Evolutionary conservation across 2,797 vertebrate species (phyloP), one percentile per base, ranked within the genome.

Genomic region (Semaprochilodus insignis): DNA sequence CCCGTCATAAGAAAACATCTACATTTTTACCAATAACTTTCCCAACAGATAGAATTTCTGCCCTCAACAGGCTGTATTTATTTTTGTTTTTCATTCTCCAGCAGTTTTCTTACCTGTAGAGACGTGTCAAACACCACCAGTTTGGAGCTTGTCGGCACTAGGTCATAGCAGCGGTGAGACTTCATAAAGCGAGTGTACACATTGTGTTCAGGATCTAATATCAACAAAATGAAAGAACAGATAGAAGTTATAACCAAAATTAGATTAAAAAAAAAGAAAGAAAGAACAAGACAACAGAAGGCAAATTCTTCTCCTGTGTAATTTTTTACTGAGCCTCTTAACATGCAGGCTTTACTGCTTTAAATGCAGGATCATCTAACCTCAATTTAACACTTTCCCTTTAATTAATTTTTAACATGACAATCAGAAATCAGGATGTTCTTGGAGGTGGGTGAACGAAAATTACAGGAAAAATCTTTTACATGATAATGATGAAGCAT

Each of bases 81-180:
- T 44, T 19, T 67, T 40, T 67, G 17, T 27, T 77, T 48, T 57
- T 19, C 34, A 44, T 57, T 2, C 54, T 59, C 54, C 15, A 63
- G 10, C 55, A 62, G 57, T 51, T 86, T 91, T 85, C 86, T 91
- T 86, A 98, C 98, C 96, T 99, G 97, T 71, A 99, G 94, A 48
- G 98, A 99, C 0, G 97, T 99, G 89, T 99, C 98, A 83, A 99
- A 99, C 23, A 99, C 98, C 21, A 99, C 98, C 81, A 99, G 90
- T 89, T 99, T 99, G 88, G 98, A 99, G 90, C 98, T 99, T 80
- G 98, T 99, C 55, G 98, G 98, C 85, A 99, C 97, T 11, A 99
- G 95, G 91, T 99, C 98, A 72, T 99, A 99, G 92, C 98, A 99
- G 73, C 96, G 95, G 87, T 99, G 98, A 17, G 97, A 97, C 90